Base-by-base conservation (phyloP, 2,888 invertebrate species). In the Mythimna ferrago region DNA sequence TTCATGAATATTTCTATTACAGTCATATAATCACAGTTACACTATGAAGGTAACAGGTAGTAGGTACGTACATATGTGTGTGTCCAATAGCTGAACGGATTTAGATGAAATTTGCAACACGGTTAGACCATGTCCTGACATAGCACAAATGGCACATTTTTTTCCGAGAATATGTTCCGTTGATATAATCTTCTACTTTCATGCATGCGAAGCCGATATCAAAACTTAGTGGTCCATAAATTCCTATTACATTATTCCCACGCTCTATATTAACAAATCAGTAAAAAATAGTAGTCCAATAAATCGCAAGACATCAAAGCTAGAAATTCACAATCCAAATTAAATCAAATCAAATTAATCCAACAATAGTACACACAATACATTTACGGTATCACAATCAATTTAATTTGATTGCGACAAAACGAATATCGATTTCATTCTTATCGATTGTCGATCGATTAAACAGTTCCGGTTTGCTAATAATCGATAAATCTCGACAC, bases 401-500 rank as follows among this genome's bases (percentile, higher is more conserved):
- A 64, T 78, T 81, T 69, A 41, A 70, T 80, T 73, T 74, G 68
- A 84, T 74, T 72, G 14, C 56, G 74, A 68, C 41, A 68, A 26
- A 68, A 53, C 57, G 44, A 65, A 53, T 73, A 73, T 56, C 65
- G 73, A 73, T 58, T 62, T 38, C 41, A 64, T 64, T 61, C 19
- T 44, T 41, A 66, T 65, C 66, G 69, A 73, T 73, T 62, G 9
- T 62, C 32, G 35, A 76, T 60, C 70, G 21, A 26, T 54, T n/a
- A 35, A 14, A 48, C 38, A 67, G 72, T 79, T 83, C 77, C 84
- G 76, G 84, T 77, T 73, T 64, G 26, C 57, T 57, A 66, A 41
- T 26, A 38, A 32, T 71, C 65, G 44, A 80, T 78, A 68, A 81
- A 77, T 81, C 75, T 72, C 44, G n/a, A 48, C 19, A 67, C 44